Conservation (phyloP, 2,113 vertebrate genomes). For the Falcunculus frontatus region DNA sequence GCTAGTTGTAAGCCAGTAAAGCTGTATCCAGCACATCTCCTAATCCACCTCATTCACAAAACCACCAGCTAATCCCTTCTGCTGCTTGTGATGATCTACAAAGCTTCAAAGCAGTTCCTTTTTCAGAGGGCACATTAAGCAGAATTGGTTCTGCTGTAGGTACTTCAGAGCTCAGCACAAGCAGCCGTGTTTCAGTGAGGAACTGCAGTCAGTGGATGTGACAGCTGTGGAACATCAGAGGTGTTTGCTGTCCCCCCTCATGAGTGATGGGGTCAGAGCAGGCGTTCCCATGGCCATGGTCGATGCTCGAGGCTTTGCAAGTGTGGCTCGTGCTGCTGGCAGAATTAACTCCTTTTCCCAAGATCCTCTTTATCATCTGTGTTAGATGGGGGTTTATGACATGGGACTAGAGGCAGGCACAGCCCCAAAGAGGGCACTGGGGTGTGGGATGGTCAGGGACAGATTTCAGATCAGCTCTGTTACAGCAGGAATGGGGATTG, state of each 20-base stretch:
- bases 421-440: not conserved
- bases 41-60: slow-evolving; percentile 1
- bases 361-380: not conserved
- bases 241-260: not conserved
- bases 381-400: not conserved
- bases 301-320: not conserved
- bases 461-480: not conserved
- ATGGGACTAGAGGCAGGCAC: not conserved
- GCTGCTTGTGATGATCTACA: not conserved
- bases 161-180: not conserved
- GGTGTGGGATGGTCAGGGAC: not conserved
- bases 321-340: not conserved
- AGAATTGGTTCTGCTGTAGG: not conserved
- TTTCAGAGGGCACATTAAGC: not conserved
- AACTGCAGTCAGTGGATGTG: not conserved
- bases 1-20: not conserved
- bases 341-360: not conserved
- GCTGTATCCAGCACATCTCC: not conserved
- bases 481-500: not conserved
- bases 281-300: fast-evolving
- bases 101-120: not conserved
- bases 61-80: not conserved
- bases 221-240: not conserved
- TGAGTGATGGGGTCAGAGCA: not conserved
- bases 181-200: not conserved